phyloP scores from a whole-genome alignment of 2,888 invertebrate species.

The Smittia sp. region DNA sequence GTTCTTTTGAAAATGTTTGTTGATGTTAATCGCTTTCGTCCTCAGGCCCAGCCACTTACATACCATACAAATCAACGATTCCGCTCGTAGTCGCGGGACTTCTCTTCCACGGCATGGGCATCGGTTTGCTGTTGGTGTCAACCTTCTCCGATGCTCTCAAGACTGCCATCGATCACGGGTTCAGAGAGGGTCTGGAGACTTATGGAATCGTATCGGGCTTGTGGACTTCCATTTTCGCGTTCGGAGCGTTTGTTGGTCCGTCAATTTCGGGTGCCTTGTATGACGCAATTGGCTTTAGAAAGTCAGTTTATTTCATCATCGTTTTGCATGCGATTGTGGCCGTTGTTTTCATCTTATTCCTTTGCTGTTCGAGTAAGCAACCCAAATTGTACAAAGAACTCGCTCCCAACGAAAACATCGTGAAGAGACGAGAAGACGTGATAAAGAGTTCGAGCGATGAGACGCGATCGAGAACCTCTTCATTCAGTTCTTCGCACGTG shows the following conservation, averaged over 20 bases:
- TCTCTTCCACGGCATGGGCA: constrained; percentile 76
- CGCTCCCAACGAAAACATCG: neutral
- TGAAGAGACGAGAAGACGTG: neutral
- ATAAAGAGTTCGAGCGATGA: neutral
- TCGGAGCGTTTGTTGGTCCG: constrained; percentile 83
- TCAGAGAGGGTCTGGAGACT: constrained; percentile 82
- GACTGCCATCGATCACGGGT: constrained; percentile 74
- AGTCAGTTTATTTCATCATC: constrained; percentile 69
- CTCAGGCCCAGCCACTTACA: constrained; percentile 73
- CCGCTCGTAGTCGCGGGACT: constrained; percentile 69
- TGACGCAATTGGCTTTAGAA: constrained; percentile 69
- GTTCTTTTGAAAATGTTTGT: neutral
- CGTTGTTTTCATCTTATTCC: neutral
- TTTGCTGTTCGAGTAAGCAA: neutral
- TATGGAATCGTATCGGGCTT: constrained; percentile 86
- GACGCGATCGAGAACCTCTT: neutral
- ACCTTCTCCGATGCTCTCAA: constrained; percentile 81
- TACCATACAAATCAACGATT: constrained; percentile 64
- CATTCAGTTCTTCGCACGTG: neutral
- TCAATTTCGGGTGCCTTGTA: constrained; percentile 71
- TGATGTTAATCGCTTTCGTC: constrained; percentile 54
- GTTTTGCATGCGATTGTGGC: constrained; percentile 58
- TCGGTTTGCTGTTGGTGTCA: constrained; percentile 80
- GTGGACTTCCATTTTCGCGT: constrained; percentile 86
- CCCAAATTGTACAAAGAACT: constrained; percentile 18